Evolutionary conservation across 2,888 invertebrate genomes (phyloP), one percentile per base, ranked within the genome.

Genomic region (Tetranychus truncatus): DNA sequence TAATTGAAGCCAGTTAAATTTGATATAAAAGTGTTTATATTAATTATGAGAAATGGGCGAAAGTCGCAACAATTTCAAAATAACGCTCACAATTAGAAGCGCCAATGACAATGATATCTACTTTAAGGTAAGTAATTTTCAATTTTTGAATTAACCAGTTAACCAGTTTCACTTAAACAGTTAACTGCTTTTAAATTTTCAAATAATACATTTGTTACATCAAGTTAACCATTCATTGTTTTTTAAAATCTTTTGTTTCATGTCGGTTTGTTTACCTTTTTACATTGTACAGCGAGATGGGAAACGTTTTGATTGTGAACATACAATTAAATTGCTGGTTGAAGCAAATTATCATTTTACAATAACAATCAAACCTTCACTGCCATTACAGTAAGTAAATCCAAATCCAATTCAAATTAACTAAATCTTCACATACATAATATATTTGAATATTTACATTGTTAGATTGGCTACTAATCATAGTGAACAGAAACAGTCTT

Each of bases 251-350:
- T n/a, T n/a, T 21, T 67, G 24, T 6, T 55, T 34, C 34, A 34
- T 34, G 5, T 34, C 3, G 34, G 3, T 34, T 34, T 34, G 34
- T 34, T 34, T 34, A 34, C 34, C 3, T 34, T 5, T 34, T 34
- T 34, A 34, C 34, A 34, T 34, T 34, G 34, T 73, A 15, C 20
- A 82, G 83, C 83, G 79, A 78, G 87, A 87, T 80, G 86, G 86
- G 21, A 83, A 84, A 76, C 82, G 86, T 76, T 87, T 86, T 80
- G 83, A 84, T n/a, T 84, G 84, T 77, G 82, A 84, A 74, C 84
- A 85, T 79, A 87, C 87, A 11, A 83, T 87, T 77, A 86, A 87
- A 80, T 80, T 87, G 67, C 84, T 85, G 80, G 83, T 84, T 76
- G 85, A 85, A 77, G 83, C 85, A 5, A 83, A 83, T 45, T 87